Conservation (phyloP, 1,140 invertebrate species). For the Hyposmocoma kahamanoa region DNA sequence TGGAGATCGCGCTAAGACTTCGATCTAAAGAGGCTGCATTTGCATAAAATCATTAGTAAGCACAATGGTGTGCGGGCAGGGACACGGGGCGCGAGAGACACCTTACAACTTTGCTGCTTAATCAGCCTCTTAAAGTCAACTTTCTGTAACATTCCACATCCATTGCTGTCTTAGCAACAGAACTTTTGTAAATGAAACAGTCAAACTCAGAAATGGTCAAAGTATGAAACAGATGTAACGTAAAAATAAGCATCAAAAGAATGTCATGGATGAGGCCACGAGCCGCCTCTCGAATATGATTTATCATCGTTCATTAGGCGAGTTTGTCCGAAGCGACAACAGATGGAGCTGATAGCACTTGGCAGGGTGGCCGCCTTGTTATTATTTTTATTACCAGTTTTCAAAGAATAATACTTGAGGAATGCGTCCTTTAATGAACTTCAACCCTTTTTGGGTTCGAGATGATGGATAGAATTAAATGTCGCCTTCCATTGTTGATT, state of each 20-base stretch:
- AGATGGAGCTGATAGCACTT: constrained; percentile 72
- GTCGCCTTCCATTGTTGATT: constrained; percentile 66
- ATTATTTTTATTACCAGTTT: constrained; percentile 72
- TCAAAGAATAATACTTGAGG: constrained; percentile 71
- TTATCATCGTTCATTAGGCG: constrained; percentile 73
- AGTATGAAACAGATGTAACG: too few species aligned
- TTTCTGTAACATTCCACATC: constrained; percentile 10
- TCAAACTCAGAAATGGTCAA: too few species aligned
- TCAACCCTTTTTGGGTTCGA: constrained; percentile 62
- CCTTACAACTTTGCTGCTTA: constrained; percentile 52
- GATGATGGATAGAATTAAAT: constrained; percentile 71
- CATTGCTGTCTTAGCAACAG: constrained; percentile 26
- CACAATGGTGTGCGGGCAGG: constrained; percentile 68
- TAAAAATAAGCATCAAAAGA: constrained; percentile 31
- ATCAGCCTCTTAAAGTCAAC: constrained; percentile 37
- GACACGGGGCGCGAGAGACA: constrained; percentile 61
- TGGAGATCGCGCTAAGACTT: constrained; percentile 71
- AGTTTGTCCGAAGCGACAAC: constrained; percentile 72
- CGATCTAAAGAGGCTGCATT: constrained; percentile 72
- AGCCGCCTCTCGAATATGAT: constrained; percentile 71
- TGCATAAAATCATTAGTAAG: constrained; percentile 74
- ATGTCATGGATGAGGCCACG: constrained; percentile 45
- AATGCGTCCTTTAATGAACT: constrained; percentile 71
- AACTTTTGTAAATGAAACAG: constrained; percentile 10
- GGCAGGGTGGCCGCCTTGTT: constrained; percentile 70